A percentile compares a stretch with the other conserved stretches of the same genome.
These are phyloP conservation scores for Xerus rutilus DNA, from an alignment of 2,797 vertebrate genomes.

Conservation along the genomic window DNA sequence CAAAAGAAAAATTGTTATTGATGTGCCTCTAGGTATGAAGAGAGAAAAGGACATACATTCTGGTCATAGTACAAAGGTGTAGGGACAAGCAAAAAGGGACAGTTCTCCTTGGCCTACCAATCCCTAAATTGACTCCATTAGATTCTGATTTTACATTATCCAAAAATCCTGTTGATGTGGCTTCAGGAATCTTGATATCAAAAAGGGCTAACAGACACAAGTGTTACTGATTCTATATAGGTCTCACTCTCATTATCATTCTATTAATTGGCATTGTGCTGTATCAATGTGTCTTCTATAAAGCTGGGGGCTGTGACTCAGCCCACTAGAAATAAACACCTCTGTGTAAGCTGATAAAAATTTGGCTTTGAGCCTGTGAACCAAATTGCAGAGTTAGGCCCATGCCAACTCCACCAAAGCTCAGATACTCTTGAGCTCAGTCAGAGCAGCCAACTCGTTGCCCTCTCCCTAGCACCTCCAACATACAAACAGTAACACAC, in stretches of 20 bases:
- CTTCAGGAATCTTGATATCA: conserved; percentile 24
- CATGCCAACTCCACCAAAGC: neutral
- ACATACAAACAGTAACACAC: neutral
- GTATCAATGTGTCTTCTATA: neutral
- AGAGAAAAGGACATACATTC: conserved; percentile 37
- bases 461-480: neutral
- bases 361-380: neutral
- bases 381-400: conserved; percentile 2
- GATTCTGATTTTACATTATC: neutral
- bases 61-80: neutral
- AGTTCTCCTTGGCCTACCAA: neutral
- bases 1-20: neutral
- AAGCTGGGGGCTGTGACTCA: neutral
- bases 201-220: neutral
- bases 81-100: neutral
- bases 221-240: neutral
- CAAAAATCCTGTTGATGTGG: conserved; percentile 31
- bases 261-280: neutral
- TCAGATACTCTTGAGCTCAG: neutral
- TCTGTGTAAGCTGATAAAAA: neutral
- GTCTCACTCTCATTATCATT: neutral
- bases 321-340: neutral
- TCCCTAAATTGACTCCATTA: neutral
- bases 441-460: neutral
- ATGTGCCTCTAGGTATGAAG: neutral